A percentile compares a stretch with the other conserved stretches of the same genome.
These are phyloP conservation scores for Eustalomyia histrio DNA, from an alignment of 2,888 invertebrate genomes.

Conservation along the genomic window DNA sequence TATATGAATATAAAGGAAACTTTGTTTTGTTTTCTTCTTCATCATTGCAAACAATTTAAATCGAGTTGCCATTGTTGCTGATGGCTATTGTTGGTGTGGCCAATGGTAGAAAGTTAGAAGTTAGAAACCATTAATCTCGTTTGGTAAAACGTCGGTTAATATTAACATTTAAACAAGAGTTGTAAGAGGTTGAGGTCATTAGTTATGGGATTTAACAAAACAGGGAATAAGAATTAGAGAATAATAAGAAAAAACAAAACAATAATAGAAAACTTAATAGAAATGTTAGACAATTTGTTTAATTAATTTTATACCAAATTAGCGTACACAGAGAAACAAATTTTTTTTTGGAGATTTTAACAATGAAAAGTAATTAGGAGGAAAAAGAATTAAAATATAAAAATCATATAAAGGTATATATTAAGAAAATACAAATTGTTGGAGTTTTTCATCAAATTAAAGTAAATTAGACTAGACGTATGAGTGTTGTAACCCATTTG, in stretches of 20 bases:
- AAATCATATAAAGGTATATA: too few relatives aligned
- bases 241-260: not conserved
- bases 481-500: too few relatives aligned
- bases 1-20: conserved; percentile 15
- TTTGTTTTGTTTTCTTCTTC: conserved; percentile 18
- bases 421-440: too few relatives aligned
- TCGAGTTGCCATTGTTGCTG: conserved; percentile 3
- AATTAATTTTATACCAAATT: not conserved
- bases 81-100: not conserved
- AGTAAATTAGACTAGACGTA: too few relatives aligned
- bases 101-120: not conserved
- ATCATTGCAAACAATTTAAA: not conserved
- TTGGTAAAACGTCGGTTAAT: conserved; percentile 15
- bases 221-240: conserved; percentile 18
- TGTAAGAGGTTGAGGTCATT: conserved; percentile 36
- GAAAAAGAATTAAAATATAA: not conserved
- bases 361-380: not conserved
- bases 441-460: too few relatives aligned
- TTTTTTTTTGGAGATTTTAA: not conserved
- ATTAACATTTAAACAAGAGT: conserved; percentile 22
- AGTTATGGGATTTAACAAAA: conserved; percentile 38
- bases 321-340: too few relatives aligned
- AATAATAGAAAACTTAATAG: not conserved
- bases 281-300: not conserved
- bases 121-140: conserved; percentile 24